phyloP scores from a whole-genome alignment of 2,888 invertebrate genomes.

The Melieria picta region DNA sequence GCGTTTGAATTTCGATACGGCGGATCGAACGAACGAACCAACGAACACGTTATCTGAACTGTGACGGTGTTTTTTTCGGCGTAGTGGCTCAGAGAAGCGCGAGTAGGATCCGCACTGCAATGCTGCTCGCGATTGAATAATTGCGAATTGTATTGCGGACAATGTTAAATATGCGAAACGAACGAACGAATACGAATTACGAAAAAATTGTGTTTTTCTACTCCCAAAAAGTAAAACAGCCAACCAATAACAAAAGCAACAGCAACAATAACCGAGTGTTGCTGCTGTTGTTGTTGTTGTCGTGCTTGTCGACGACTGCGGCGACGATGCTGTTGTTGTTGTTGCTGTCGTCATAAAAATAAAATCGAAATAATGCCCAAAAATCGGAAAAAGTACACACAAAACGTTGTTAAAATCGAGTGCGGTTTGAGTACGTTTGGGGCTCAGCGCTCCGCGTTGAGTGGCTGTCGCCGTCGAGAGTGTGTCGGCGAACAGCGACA shows the following conservation, averaged over 20 bases:
- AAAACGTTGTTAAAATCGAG: neutral
- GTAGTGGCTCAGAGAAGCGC: too few species aligned
- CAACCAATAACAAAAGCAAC: too few species aligned
- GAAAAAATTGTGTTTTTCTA: constrained; percentile 9
- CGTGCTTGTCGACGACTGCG: too few species aligned
- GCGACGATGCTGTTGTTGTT: too few species aligned
- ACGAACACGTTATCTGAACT: too few species aligned
- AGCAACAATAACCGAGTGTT: too few species aligned
- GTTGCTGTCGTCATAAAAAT: neutral
- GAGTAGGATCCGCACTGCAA: constrained; percentile 37
- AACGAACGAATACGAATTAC: constrained; percentile 13
- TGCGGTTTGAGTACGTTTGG: neutral
- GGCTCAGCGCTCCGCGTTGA: too few species aligned
- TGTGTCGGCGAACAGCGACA: neutral
- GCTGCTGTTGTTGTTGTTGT: too few species aligned
- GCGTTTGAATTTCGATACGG: too few species aligned
- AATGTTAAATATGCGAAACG: constrained; percentile 43
- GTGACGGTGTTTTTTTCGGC: too few species aligned
- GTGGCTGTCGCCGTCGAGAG: too few species aligned
- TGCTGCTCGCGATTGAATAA: constrained; percentile 43
- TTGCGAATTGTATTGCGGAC: constrained; percentile 40
- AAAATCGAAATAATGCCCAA: constrained; percentile 5
- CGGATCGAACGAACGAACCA: too few species aligned
- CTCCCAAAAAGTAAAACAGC: neutral
- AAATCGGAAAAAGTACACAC: neutral